Conservation (phyloP, 1,140 invertebrate species). For the Philopotamus ludificatus region DNA sequence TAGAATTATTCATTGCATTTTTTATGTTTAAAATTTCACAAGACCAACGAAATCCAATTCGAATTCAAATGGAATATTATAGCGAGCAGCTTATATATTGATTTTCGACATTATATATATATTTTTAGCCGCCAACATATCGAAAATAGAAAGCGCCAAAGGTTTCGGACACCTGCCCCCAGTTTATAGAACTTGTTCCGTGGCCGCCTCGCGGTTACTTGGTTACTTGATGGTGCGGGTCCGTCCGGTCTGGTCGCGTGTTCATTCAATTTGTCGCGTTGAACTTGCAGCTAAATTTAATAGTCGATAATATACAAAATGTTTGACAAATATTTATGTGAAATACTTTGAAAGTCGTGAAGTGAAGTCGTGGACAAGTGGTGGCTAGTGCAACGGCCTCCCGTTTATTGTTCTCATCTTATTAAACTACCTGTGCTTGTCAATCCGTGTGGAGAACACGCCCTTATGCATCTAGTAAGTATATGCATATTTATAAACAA, state of each 20-base stretch:
- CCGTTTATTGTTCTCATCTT: not conserved
- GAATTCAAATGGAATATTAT: not conserved
- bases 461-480: not conserved
- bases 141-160: slow-evolving; percentile 1
- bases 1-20: not conserved
- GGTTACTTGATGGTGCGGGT: slow-evolving; percentile 18
- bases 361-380: not conserved
- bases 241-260: not conserved
- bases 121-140: not conserved
- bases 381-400: not conserved
- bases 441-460: not conserved
- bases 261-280: not conserved
- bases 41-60: not conserved
- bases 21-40: not conserved
- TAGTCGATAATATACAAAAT: not conserved
- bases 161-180: too few species aligned
- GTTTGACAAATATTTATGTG: not conserved
- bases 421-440: not conserved
- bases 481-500: too few species aligned
- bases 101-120: not conserved
- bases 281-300: not conserved
- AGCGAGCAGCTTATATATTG: not conserved
- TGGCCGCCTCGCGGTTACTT: slow-evolving; percentile 14
- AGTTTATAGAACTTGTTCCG: slow-evolving; percentile 20
- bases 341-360: not conserved